phyloP scores from a whole-genome alignment of 2,888 invertebrate species.

The Ochlodes sylvanus region DNA sequence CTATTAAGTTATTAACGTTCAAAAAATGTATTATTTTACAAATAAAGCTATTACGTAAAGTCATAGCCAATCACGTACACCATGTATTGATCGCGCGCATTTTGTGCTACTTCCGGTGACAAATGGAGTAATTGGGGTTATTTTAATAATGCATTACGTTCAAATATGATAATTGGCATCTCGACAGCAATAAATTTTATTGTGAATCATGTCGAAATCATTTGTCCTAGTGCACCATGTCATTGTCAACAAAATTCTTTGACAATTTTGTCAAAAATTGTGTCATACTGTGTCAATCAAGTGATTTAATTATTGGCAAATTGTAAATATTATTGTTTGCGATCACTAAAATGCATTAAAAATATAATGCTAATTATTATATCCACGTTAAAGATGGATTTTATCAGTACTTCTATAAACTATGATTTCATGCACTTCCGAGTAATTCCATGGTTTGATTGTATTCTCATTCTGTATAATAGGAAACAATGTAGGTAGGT shows the following conservation, averaged over 20 bases:
- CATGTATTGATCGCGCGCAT: constrained; percentile 50
- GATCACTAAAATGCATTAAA: not conserved
- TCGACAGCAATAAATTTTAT: constrained; percentile 18
- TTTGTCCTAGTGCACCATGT: constrained; percentile 38
- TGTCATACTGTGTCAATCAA: constrained; percentile 46
- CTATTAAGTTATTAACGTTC: not conserved
- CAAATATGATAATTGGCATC: constrained; percentile 13
- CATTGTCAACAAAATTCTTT: constrained; percentile 49
- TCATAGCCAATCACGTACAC: constrained; percentile 45
- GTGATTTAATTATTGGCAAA: constrained; percentile 35
- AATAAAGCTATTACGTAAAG: constrained; percentile 33
- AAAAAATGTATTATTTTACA: not conserved
- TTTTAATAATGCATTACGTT: constrained; percentile 42
- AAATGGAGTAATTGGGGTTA: constrained; percentile 44
- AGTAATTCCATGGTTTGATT: no score
- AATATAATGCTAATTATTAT: no score
- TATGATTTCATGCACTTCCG: no score
- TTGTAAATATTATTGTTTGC: constrained; percentile 33
- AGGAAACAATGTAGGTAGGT: no score
- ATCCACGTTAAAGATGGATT: no score
- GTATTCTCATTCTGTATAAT: no score
- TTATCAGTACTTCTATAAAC: no score
- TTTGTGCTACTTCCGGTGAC: constrained; percentile 51
- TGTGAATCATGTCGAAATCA: constrained; percentile 22
- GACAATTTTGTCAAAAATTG: constrained; percentile 50